phyloP scores from a whole-genome alignment of 2,797 vertebrate genomes.

The Mormyrops attenuatus region DNA sequence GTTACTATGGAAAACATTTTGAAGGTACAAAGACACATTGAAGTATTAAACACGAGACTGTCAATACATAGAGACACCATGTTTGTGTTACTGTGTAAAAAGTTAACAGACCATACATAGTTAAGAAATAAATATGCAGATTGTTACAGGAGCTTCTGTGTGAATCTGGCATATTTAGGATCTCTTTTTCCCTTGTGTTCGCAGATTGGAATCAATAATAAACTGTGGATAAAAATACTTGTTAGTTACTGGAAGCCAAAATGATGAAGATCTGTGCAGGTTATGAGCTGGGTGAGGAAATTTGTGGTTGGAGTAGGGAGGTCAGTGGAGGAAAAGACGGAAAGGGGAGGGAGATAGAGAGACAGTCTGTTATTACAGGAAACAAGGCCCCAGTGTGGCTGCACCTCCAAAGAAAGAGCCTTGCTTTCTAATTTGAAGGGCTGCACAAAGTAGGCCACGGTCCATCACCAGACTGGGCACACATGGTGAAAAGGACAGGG shows the following conservation, averaged over 20 bases:
- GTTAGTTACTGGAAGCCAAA: not conserved
- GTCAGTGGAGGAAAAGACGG: not conserved
- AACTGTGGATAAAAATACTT: not conserved
- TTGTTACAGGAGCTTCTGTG: not conserved
- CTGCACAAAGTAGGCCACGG: not conserved
- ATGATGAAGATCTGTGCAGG: not conserved
- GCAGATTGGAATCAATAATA: not conserved
- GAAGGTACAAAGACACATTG: not conserved
- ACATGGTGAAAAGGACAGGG: not conserved
- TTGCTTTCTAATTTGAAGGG: not conserved
- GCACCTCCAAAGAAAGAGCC: not conserved
- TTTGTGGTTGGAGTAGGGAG: not conserved
- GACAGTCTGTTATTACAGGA: constrained; percentile 2
- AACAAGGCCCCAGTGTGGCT: not conserved
- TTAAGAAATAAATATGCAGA: not conserved
- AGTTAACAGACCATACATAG: not conserved
- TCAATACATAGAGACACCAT: not conserved
- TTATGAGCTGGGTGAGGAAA: not conserved
- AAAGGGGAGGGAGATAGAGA: not conserved
- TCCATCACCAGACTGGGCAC: not conserved
- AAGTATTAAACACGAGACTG: not conserved
- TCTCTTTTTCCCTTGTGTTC: not conserved
- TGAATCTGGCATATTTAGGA: too few species aligned
- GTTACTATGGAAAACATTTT: not conserved
- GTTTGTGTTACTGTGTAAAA: not conserved